Evolutionary conservation across 2,888 invertebrate genomes (phyloP).

Genomic region (Agrilus cyanescens): DNA sequence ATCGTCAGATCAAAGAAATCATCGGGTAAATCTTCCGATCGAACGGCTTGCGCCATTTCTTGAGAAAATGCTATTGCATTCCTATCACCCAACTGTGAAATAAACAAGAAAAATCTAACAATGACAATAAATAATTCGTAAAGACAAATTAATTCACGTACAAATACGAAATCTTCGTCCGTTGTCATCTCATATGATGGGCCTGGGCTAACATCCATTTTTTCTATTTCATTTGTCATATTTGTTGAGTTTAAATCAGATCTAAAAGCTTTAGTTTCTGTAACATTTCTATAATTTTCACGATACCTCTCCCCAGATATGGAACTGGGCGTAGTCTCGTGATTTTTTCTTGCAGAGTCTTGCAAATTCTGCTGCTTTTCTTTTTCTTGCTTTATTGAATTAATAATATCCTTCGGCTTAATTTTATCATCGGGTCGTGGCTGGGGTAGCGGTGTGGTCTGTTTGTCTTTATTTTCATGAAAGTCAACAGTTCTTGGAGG

Average conservation of each 20-base stretch:
- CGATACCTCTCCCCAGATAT: background rate
- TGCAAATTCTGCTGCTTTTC: constrained; percentile 13
- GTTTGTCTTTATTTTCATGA: background rate
- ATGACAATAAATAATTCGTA: constrained; percentile 5
- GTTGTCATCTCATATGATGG: no score
- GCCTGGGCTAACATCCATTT: background rate
- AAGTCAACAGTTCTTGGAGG: constrained; percentile 13
- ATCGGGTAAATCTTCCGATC: constrained; percentile 66
- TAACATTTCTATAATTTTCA: constrained; percentile 4
- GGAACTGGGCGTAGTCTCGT: constrained; percentile 5
- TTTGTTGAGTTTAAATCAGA: no score
- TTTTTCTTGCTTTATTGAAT: constrained; percentile 19
- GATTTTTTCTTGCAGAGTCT: constrained; percentile 2
- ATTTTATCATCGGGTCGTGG: no score
- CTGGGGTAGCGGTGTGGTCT: background rate
- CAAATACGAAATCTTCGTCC: constrained; percentile 34
- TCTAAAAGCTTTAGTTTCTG: constrained; percentile 8
- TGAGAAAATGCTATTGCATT: constrained; percentile 63
- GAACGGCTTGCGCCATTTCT: constrained; percentile 47
- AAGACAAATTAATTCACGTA: constrained; percentile 20
- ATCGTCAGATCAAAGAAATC: constrained; percentile 81
- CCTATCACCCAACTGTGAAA: constrained; percentile 55
- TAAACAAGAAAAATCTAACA: constrained; percentile 1
- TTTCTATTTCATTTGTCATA: background rate
- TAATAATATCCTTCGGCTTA: constrained; percentile 6